Evolutionary conservation across 2,113 vertebrate genomes (phyloP).

Genomic region (Theropithecus gelada): DNA sequence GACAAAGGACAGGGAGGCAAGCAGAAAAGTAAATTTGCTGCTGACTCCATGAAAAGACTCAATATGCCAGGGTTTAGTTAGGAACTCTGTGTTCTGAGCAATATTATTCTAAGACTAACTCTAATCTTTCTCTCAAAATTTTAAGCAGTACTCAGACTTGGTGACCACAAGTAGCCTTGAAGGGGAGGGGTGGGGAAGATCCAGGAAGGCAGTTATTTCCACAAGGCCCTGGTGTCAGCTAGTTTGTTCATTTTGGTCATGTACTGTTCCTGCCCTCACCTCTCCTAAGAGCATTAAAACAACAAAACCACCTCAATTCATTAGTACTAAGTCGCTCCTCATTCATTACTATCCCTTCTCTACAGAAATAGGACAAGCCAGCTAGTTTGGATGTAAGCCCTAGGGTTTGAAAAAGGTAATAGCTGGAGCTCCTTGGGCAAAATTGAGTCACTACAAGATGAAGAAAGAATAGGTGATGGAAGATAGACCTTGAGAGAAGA

Average conservation of each 20-base stretch:
- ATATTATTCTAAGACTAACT: constrained; percentile 30
- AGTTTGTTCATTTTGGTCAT: constrained; percentile 22
- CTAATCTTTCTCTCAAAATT: constrained; percentile 12
- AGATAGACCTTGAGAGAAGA: neutral
- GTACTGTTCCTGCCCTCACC: neutral
- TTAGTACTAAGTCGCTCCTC: neutral
- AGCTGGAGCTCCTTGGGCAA: neutral
- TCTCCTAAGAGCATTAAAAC: constrained; percentile 16
- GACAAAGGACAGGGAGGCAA: neutral
- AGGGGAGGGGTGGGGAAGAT: neutral
- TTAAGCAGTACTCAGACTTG: constrained; percentile 25
- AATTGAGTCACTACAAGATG: neutral
- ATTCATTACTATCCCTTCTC: neutral
- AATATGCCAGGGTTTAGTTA: neutral
- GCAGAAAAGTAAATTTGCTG: neutral
- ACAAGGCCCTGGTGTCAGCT: neutral
- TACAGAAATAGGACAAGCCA: neutral
- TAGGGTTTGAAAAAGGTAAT: neutral
- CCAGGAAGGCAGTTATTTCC: constrained; percentile 37
- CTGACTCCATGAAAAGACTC: constrained; percentile 15
- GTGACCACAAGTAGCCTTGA: constrained; percentile 20
- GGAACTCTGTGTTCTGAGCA: constrained; percentile 40
- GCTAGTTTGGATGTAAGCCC: neutral
- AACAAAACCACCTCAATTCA: neutral
- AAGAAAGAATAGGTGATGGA: neutral